Conservation (phyloP, 1,140 invertebrate genomes). For the Cotesia vestalis region DNA sequence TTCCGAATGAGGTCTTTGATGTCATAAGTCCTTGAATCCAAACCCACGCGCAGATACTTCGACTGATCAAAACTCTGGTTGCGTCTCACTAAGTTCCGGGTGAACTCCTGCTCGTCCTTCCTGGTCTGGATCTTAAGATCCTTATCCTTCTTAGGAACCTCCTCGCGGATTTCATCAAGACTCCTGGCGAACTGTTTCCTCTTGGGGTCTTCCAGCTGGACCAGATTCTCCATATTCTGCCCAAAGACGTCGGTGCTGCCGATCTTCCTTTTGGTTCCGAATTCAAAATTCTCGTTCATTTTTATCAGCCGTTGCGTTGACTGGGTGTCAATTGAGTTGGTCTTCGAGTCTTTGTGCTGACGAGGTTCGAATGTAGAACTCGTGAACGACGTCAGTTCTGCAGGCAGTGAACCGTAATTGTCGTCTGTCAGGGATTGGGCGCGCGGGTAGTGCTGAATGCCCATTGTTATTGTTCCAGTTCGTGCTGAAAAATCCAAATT, state of each 20-base stretch:
- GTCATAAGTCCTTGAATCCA: conserved; percentile 55
- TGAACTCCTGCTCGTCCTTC: conserved; percentile 38
- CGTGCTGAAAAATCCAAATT: conserved; percentile 43
- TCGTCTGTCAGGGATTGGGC: conserved; percentile 49
- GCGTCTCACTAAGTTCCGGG: conserved; percentile 49
- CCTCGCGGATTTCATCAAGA: conserved; percentile 58
- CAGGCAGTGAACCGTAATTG: conserved; percentile 52
- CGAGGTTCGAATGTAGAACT: conserved; percentile 55
- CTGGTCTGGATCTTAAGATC: conserved; percentile 20
- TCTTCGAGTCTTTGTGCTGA: conserved; percentile 34
- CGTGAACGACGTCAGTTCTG: conserved; percentile 54
- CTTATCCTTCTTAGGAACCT: conserved; percentile 41
- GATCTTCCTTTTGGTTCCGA: conserved; percentile 48
- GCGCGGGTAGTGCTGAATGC: conserved; percentile 54
- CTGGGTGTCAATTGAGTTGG: conserved; percentile 25
- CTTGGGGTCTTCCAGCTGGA: conserved; percentile 53
- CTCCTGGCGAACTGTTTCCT: conserved; percentile 52
- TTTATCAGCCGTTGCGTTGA: conserved; percentile 35
- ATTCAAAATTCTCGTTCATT: conserved; percentile 43
- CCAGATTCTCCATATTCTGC: conserved; percentile 58
- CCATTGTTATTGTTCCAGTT: conserved; percentile 55
- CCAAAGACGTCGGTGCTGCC: conserved; percentile 57
- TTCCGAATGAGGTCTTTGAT: conserved; percentile 47
- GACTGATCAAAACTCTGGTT: conserved; percentile 60
- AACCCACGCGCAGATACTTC: conserved; percentile 44